A percentile compares a stretch with the other conserved stretches of the same genome.
Evolutionary conservation across 2,797 vertebrate species (phyloP).

Genomic region (Phrynocephalus vlangalii): DNA sequence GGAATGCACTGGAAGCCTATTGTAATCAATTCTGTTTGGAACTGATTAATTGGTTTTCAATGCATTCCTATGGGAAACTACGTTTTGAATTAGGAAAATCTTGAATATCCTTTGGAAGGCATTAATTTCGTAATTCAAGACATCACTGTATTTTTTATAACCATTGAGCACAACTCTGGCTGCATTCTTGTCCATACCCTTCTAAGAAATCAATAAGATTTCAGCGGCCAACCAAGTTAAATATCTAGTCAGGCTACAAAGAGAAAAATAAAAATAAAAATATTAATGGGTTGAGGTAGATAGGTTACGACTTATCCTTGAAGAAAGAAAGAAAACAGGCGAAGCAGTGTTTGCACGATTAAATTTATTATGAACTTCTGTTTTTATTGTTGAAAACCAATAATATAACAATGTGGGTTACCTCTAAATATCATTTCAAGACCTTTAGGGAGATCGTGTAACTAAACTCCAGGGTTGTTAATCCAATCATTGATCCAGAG

Average conservation of each 20-base stretch:
- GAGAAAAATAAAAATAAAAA: constrained; percentile 1
- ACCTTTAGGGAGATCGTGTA: constrained; percentile 5
- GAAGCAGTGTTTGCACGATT: background rate
- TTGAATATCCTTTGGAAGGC: too few species aligned
- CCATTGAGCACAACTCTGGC: background rate
- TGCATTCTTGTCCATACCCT: background rate
- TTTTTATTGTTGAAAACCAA: constrained; percentile 25
- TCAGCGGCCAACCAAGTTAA: constrained; percentile 13
- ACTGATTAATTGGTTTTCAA: too few species aligned
- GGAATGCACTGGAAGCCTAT: too few species aligned
- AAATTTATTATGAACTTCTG: constrained; percentile 18
- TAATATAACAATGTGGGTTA: constrained; percentile 22
- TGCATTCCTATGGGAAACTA: too few species aligned
- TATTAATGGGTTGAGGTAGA: background rate
- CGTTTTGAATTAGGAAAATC: too few species aligned
- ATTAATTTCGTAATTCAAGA: too few species aligned
- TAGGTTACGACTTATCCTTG: background rate
- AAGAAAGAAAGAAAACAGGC: background rate
- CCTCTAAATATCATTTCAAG: constrained; percentile 35
- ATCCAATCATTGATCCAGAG: constrained; percentile 14
- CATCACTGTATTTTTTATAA: background rate
- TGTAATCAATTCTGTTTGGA: too few species aligned
- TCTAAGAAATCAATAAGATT: constrained; percentile 10
- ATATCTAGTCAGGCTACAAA: background rate
- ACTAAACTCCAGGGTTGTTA: constrained; percentile 11